phyloP scores from a whole-genome alignment of 2,113 vertebrate species.

The Neopipo cinnamomea region DNA sequence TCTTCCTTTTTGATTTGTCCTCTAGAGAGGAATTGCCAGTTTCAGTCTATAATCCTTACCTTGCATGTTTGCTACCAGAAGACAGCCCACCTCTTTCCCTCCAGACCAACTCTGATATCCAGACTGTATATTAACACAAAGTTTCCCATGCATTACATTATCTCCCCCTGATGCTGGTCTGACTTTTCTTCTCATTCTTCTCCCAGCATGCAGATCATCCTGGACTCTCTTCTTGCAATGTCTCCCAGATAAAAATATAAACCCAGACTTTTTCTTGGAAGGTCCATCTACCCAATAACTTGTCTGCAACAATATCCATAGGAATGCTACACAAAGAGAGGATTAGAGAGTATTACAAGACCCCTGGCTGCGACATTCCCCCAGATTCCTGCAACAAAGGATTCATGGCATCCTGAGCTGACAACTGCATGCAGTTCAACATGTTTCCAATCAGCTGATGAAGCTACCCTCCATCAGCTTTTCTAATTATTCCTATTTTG shows the following conservation, averaged over 20 bases:
- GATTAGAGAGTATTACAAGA: background rate
- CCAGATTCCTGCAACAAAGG: background rate
- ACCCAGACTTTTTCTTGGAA: background rate
- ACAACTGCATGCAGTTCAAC: background rate
- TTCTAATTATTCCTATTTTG: conserved; percentile 18
- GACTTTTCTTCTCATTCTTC: background rate
- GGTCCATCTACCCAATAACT: background rate
- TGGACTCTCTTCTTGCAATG: background rate
- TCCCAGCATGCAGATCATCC: background rate
- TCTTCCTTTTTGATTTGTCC: background rate
- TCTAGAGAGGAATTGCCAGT: background rate
- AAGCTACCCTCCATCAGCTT: background rate
- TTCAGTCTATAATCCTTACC: background rate
- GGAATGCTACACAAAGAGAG: background rate
- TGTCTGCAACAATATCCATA: background rate
- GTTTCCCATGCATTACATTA: background rate
- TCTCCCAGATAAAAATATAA: background rate
- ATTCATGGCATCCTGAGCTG: background rate
- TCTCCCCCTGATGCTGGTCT: background rate
- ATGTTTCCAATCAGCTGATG: background rate
- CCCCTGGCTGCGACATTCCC: background rate
- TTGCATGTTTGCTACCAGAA: background rate
- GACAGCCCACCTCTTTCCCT: background rate
- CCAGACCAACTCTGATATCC: background rate
- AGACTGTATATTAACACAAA: background rate